phyloP scores from a whole-genome alignment of 2,113 vertebrate species.

The Leptobrachium ailaonicum region DNA sequence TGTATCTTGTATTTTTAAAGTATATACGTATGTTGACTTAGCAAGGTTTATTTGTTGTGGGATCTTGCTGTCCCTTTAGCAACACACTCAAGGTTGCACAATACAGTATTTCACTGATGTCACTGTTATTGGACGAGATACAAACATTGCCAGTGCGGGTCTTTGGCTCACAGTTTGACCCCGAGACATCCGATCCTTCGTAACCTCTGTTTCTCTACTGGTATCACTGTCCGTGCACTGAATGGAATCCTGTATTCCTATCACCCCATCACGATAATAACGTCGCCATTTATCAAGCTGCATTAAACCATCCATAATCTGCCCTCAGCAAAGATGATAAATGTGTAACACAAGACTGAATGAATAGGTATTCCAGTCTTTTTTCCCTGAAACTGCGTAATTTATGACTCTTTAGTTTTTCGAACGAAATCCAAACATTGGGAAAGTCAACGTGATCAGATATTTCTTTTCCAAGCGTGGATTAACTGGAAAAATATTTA shows the following conservation, averaged over 20 bases:
- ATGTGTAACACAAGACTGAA: conserved; percentile 54
- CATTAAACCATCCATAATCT: conserved; percentile 49
- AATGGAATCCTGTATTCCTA: conserved; percentile 44
- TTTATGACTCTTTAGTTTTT: background rate
- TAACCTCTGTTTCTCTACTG: conserved; percentile 47
- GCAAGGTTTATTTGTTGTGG: background rate
- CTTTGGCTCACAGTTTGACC: conserved; percentile 41
- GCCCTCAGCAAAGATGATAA: conserved; percentile 40
- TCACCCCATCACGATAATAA: conserved; percentile 56
- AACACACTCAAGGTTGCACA: background rate
- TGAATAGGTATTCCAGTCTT: conserved; percentile 45
- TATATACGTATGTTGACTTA: too few relatives aligned
- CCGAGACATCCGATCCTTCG: conserved; percentile 27
- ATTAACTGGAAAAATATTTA: background rate
- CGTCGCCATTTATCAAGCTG: conserved; percentile 57
- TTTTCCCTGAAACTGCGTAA: background rate
- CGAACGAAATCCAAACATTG: background rate
- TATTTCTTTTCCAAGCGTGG: background rate
- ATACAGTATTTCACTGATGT: background rate
- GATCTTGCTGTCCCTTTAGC: background rate
- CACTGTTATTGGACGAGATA: background rate
- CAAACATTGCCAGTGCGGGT: background rate
- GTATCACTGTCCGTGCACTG: conserved; percentile 53
- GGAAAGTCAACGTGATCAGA: background rate
- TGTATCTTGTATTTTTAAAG: too few relatives aligned